These are phyloP conservation scores for Lepidurus apus DNA, from an alignment of 1,140 invertebrate genomes.

Conservation along the genomic window DNA sequence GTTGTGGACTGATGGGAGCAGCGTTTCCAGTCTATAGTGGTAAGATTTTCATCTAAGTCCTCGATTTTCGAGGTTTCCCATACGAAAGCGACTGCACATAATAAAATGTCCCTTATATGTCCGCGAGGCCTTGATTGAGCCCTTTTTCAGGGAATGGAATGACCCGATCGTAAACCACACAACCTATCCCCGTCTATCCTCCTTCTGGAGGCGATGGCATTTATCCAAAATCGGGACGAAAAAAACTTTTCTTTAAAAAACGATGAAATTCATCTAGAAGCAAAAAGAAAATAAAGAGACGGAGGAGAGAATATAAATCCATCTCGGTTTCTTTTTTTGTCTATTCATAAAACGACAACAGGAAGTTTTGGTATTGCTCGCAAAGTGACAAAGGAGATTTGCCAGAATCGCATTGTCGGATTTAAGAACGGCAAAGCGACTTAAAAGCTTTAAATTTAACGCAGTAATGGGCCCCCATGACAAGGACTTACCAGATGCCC, in stretches of 20 bases:
- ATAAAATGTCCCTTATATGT: neutral
- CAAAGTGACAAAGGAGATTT: neutral
- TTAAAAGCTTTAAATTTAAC: neutral
- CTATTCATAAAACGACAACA: neutral
- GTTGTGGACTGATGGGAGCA: neutral
- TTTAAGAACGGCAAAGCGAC: neutral
- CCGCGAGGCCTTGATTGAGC: neutral
- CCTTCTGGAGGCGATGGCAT: neutral
- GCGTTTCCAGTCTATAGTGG: neutral
- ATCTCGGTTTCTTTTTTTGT: neutral
- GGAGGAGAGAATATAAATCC: neutral
- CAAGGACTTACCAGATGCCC: constrained; percentile 17
- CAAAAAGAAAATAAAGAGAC: neutral
- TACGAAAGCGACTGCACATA: neutral
- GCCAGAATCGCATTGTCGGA: constrained; percentile 17
- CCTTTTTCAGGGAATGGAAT: neutral
- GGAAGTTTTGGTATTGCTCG: neutral
- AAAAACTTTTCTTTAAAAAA: neutral
- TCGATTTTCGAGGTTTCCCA: neutral
- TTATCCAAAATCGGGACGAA: neutral
- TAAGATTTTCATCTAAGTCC: neutral
- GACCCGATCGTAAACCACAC: constrained; percentile 6
- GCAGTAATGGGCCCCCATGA: neutral
- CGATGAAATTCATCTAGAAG: neutral
- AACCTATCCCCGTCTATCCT: neutral